Base-by-base conservation (phyloP, 2,113 vertebrate genomes). In the Bujurquina vittata region DNA sequence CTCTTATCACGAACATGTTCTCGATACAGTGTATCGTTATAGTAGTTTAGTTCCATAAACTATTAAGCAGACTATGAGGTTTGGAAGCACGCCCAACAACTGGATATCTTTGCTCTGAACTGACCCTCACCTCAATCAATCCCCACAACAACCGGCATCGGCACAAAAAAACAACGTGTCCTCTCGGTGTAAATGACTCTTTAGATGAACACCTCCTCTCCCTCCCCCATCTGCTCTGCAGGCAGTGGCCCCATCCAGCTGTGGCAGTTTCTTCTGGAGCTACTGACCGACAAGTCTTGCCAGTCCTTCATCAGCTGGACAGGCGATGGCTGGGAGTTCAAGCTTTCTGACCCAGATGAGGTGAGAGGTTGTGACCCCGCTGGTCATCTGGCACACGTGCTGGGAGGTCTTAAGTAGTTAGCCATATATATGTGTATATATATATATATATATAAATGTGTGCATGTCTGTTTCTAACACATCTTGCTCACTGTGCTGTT, bases 251-350 rank as follows among this genome's bases (percentile, higher is more conserved):
- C 98, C 59, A 99, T 99, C 92, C 98, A 99, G 83, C 96, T 99
- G 93, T 99, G 98, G 98, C 98, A 99, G 95, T 99, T 99, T 93
- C 96, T 99, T 75, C 95, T 99, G 96, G 98, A 99, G 91, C 96
- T 99, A 83, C 96, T 99, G 92, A 99, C 98, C 77, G 98, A 99
- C 96, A 99, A 99, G 92, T 99, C 98, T 80, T 99, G 98, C 92
- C 98, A 99, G 95, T 97, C 98, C 86, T 99, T 99, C 95, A 99
- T 99, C 96, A 99, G 98, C 95, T 99, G 98, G 98, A 99, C 98
- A 17, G 98, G 98, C 11, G 98, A 99, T 20, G 98, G 98, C 94
- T 99, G 98, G 98, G 98, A 99, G 93, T 99, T 99, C 95, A 99
- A 99, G 88, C 97, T 99, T 17, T 99, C 98, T 0, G 98, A 99